phyloP scores from a whole-genome alignment of 2,113 vertebrate genomes.

The Ciconia boyciana region DNA sequence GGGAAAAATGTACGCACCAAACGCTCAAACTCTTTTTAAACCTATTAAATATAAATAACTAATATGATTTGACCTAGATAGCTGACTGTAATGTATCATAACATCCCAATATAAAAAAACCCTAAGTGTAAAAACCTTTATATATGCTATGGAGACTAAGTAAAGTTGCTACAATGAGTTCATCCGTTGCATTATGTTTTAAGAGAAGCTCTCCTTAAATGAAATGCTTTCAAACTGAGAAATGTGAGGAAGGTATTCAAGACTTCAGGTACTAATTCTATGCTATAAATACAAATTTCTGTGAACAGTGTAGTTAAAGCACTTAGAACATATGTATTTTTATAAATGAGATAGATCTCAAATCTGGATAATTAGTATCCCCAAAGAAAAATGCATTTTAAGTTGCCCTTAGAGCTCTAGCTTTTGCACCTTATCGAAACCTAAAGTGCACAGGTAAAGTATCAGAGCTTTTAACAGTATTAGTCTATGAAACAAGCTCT shows the following conservation, averaged over 20 bases:
- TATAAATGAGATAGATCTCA: background rate
- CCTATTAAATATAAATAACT: conserved; percentile 52
- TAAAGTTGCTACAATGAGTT: background rate
- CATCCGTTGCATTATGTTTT: background rate
- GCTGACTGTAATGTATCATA: background rate
- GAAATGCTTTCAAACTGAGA: background rate
- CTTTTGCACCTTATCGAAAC: background rate
- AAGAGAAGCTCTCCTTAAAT: background rate
- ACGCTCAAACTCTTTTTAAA: conserved; percentile 14
- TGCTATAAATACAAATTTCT: background rate
- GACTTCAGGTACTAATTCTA: background rate
- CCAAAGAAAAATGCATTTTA: background rate
- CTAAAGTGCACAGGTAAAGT: background rate
- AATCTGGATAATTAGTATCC: background rate
- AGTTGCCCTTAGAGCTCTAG: background rate
- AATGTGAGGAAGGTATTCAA: background rate
- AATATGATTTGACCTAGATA: conserved; percentile 55
- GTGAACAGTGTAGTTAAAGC: background rate
- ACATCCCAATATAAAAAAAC: background rate
- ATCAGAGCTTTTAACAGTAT: background rate
- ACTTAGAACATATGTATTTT: background rate
- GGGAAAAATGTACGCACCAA: conserved; percentile 13
- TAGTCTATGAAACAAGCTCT: background rate
- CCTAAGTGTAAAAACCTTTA: background rate
- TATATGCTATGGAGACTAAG: background rate